These are phyloP conservation scores for Lasiommata megera DNA, from an alignment of 2,888 invertebrate species.

Conservation along the genomic window DNA sequence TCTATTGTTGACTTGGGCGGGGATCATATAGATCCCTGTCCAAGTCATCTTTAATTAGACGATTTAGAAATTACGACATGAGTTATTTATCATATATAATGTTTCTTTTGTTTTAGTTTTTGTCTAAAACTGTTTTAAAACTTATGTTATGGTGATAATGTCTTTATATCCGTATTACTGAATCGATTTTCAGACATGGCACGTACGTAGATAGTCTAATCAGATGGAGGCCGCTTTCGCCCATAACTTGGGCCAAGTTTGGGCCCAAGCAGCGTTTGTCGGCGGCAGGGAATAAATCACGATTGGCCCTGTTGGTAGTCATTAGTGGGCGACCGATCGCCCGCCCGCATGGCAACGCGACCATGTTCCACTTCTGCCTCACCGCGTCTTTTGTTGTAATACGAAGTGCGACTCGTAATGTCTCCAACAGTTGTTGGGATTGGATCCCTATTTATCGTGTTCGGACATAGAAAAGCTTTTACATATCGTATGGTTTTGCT, in stretches of 20 bases:
- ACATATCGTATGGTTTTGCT: background rate
- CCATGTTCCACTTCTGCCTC: conserved; percentile 40
- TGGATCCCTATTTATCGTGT: background rate
- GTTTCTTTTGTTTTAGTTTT: too few species aligned
- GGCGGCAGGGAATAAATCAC: conserved; percentile 68
- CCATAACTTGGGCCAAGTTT: conserved; percentile 25
- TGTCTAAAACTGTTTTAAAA: too few species aligned
- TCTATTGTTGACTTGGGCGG: too few species aligned
- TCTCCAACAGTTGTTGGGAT: conserved; percentile 6
- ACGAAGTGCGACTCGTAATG: conserved; percentile 23
- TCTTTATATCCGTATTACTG: too few species aligned
- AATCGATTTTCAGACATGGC: too few species aligned
- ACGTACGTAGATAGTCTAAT: too few species aligned
- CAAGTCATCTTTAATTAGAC: too few species aligned
- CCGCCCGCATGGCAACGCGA: conserved; percentile 54
- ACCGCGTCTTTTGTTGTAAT: conserved; percentile 18
- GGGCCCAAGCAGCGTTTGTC: conserved; percentile 42
- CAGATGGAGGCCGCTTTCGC: background rate
- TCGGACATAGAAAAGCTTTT: background rate
- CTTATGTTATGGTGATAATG: too few species aligned
- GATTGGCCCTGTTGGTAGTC: conserved; percentile 61
- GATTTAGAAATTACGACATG: too few species aligned
- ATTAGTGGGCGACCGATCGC: conserved; percentile 64
- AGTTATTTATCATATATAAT: too few species aligned
- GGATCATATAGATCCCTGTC: too few species aligned